Base-by-base conservation (phyloP, 64 coral and sea anemone genomes). In the Stichodactyla mertensii region DNA sequence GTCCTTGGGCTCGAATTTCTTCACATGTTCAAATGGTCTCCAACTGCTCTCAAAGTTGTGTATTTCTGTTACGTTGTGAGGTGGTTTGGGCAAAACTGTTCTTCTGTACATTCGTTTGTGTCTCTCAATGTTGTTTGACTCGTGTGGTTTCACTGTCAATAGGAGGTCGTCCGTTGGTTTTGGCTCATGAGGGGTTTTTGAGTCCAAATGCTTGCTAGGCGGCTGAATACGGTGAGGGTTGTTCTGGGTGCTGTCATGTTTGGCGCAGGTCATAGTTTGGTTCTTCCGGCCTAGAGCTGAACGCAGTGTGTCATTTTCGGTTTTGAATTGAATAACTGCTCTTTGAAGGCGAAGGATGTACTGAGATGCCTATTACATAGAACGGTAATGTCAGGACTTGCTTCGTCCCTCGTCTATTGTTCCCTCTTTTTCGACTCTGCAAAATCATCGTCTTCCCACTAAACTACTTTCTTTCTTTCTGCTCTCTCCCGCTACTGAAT, bases 321-420 rank as follows among this genome's bases (percentile, higher is more conserved):
- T 84, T 54, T 84, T 90, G 54, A 97, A 84, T 56, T 97, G 94
- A 16, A 93, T 79, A 28, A 97, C 82, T 53, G 94, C 86, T 36
- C 91, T 88, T 51, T 97, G 94, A 23, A 97, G 88, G 6, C 91
- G 85, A 12, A 90, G 71, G 22, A 97, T 93, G 71, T 97, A 91
- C 52, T 97, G 94, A 10, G 91, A 83, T n/a, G 94, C 94, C 61
- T 85, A 31, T 74, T 5, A 31, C 24, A 74, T 4, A 19, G 36
- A 74, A 74, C 24, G 36, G 4, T 4, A 26, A 31, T 13, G 9
- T 74, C 69, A 74, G 36, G 3, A 45, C 36, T 45, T 45, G 36
- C 36, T 45, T 45, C 36, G 36, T 45, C 3, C 36, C 36, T 45
- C 1, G 36, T 45, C 36, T 45, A 45, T 45, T 45, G 36, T 0